Base-by-base conservation (phyloP, 2,797 vertebrate genomes). In the Paratrypauchen microcephalus region DNA sequence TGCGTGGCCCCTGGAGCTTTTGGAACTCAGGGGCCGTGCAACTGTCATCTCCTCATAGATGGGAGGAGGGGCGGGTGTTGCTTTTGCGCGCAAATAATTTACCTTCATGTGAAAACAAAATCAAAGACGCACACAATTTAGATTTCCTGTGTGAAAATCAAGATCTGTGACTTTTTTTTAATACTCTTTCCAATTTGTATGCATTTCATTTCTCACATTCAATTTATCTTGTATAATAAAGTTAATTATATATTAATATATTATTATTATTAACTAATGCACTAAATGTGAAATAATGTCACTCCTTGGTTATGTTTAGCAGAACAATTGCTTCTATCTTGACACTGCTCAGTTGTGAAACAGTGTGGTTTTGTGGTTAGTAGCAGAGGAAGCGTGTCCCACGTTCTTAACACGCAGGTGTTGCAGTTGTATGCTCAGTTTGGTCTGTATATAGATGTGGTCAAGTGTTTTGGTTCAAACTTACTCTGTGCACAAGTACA, bases 31-130 rank as follows among this genome's bases (percentile, higher is more conserved):
- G 0, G 69, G 1, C 57, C 70, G 6, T 70, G 85, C 9, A 7
- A 82, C 79, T 0, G 70, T 18, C 93, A 94, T 94, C 80, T 92
- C 93, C 83, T 94, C 93, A 2, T 94, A 94, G 75, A 94, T 87
- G 28, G 90, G 80, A 4, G 59, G 68, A 5, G 60, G 73, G 45
- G 65, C 15, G 24, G 68, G 81, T 15, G 76, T 36, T 69, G 73
- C 84, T 15, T 16, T 68, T 0, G 65, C 18, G 15, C 30, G 19
- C 6, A 6, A 18, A 4, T 26, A 11, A 75, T 81, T 91, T 39
- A 60, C 28, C 91, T 93, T 57, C 73, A 0, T 65, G 66, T 16
- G 41, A 71, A 79, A 66, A 71, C 8, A 36, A 79, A 84, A 88
- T 82, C 86, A 86, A 71, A 69, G 70, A 75, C n/a, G 28, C 5